Conservation (phyloP, 2,888 invertebrate genomes). For the Acronicta alni region DNA sequence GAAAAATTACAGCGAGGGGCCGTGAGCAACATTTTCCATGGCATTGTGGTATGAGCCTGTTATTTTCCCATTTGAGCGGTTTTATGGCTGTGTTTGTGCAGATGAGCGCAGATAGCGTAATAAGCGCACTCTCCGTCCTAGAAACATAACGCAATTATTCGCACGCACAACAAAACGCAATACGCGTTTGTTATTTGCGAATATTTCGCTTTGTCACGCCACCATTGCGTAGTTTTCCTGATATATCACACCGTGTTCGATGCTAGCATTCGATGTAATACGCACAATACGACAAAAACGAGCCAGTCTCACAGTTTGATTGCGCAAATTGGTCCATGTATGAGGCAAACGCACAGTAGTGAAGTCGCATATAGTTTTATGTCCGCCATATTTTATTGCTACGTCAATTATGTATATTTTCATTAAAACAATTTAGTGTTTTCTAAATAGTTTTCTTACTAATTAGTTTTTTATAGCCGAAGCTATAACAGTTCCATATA, state of each 20-base stretch:
- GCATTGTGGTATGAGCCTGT: conserved; percentile 85
- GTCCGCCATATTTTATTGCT: conserved; percentile 21
- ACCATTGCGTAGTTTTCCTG: conserved; percentile 40
- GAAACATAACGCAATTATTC: conserved; percentile 86
- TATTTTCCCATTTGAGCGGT: conserved; percentile 88
- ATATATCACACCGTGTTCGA: conserved; percentile 13
- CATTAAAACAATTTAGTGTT: conserved; percentile 12
- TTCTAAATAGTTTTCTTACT: conserved; percentile 24
- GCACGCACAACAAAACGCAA: conserved; percentile 79
- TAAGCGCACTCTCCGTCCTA: conserved; percentile 80
- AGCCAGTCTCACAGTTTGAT: conserved; percentile 31
- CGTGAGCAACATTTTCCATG: conserved; percentile 80
- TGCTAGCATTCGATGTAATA: conserved; percentile 37
- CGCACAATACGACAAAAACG: conserved; percentile 27
- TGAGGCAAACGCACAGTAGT: conserved; percentile 38
- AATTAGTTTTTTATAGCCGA: background rate
- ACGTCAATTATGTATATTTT: background rate
- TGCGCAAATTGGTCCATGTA: conserved; percentile 49
- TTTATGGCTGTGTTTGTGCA: conserved; percentile 82
- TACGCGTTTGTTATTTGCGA: conserved; percentile 48
- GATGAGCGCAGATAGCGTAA: conserved; percentile 82
- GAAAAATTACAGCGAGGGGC: conserved; percentile 75
- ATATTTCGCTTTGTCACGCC: conserved; percentile 45
- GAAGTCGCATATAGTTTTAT: conserved; percentile 36
- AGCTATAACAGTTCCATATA: background rate